Percentiles rank a stretch among this genome's conserved stretches.
Conservation (phyloP, 2,113 vertebrate genomes). For the Ophiodon elongatus region DNA sequence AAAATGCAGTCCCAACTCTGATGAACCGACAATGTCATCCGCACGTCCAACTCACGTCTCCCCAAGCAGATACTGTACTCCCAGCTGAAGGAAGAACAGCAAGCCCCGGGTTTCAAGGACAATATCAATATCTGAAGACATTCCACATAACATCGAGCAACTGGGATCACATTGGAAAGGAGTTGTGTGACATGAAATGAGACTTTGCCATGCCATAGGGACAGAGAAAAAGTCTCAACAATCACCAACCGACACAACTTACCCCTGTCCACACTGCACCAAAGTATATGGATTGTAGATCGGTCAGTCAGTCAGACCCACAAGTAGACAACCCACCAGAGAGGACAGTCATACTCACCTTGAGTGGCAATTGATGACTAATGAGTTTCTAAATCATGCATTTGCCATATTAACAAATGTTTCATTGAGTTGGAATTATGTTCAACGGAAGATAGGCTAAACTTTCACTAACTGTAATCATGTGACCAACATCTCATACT, state of each 20-base stretch:
- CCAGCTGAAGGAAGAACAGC: neutral
- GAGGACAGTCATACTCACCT: neutral
- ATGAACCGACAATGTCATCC: neutral
- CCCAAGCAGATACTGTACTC: neutral
- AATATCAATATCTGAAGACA: neutral
- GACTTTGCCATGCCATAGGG: neutral
- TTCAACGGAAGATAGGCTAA: neutral
- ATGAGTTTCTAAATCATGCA: conserved; percentile 46
- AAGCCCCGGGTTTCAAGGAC: neutral
- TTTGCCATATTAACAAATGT: conserved; percentile 23
- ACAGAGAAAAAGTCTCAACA: neutral
- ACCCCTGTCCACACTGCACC: neutral
- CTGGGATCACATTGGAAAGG: neutral
- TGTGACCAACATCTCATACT: neutral
- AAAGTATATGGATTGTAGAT: neutral
- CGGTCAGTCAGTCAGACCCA: neutral
- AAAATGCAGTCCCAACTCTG: neutral
- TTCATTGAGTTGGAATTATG: neutral
- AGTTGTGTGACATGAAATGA: neutral
- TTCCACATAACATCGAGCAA: neutral
- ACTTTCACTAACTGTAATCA: neutral
- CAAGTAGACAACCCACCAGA: neutral
- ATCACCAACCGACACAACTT: too few relatives aligned
- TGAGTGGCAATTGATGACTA: neutral
- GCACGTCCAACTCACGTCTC: neutral